Conservation (phyloP, 2,797 vertebrate genomes). For the Gymnocypris eckloni region DNA sequence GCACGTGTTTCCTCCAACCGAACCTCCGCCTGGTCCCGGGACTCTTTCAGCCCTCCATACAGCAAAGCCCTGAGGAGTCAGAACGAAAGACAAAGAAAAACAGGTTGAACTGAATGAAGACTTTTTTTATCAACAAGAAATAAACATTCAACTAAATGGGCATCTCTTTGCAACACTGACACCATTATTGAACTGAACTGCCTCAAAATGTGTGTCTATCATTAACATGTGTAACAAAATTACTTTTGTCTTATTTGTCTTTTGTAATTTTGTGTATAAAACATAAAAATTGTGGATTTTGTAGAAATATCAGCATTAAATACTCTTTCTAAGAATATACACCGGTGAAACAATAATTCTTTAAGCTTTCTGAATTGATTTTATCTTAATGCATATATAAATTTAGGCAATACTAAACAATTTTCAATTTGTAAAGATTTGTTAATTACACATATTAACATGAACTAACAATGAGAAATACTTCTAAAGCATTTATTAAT, state of each 20-base stretch:
- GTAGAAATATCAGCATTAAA: neutral
- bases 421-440: too few species aligned
- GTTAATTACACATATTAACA: too few species aligned
- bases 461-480: too few species aligned
- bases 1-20: slow-evolving; percentile 91
- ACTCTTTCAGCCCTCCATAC: slow-evolving; percentile 97
- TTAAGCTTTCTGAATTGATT: neutral
- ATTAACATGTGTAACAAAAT: too few species aligned
- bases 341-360: neutral
- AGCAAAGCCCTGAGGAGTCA: slow-evolving; percentile 84
- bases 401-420: neutral
- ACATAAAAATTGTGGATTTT: neutral
- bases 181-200: neutral
- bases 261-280: neutral
- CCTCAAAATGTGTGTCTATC: too few species aligned
- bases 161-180: neutral
- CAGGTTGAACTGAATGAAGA: neutral
- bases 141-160: neutral
- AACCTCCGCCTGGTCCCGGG: slow-evolving; percentile 94
- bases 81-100: neutral
- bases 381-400: neutral
- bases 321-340: neutral
- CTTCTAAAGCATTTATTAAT: too few species aligned
- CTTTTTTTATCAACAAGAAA: neutral
- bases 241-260: too few species aligned